Base-by-base conservation (phyloP, 1,140 invertebrate genomes). In the Drosophila sulfurigaster region DNA sequence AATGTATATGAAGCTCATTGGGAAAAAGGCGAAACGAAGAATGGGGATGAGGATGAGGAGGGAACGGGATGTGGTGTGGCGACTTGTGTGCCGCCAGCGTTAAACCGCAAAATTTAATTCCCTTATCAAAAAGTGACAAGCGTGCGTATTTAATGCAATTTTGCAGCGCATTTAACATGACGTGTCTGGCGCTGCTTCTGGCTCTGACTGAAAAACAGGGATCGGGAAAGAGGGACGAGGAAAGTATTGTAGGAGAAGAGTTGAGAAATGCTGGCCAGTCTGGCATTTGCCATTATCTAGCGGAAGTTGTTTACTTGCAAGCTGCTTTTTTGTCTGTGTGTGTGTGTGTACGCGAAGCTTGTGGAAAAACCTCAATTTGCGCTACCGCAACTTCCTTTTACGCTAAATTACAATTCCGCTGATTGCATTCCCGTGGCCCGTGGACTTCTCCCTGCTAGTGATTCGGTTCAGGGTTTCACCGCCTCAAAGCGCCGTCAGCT, bases 111-210 rank as follows among this genome's bases (percentile, higher is more conserved):
- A 91, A 91, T 91, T 87, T 91, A 91, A 91, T 91, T 91, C 90
- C 82, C 90, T 91, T 91, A 91, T 91, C 90, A 91, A 86, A 86
- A 91, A 86, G 81, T 91, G 90, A 91, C 90, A 91, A 91, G 90
- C 89, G 83, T 88, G 86, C 88, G 90, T 91, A 91, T 91, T 91
- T 91, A 91, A 91, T 91, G 90, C 90, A 91, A 91, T 91, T 91
- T 91, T 90, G 82, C 90, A 86, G 82, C 77, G 82, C 87, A 91
- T 91, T 91, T 90, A 91, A 91, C 90, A 88, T 88, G 83, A 83
- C 80, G 70, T 79, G 51, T 58, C 73, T 80, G 81, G 60, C 28
- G 48, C 43, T 43, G 28, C 8, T 28, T 51, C 41, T 41, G 38
- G 3, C 7, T 10, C 30, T 32, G 30, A 41, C 38, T 41, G 38